Evolutionary conservation across 2,113 vertebrate species (phyloP).

Genomic region (Malurus elegans): DNA sequence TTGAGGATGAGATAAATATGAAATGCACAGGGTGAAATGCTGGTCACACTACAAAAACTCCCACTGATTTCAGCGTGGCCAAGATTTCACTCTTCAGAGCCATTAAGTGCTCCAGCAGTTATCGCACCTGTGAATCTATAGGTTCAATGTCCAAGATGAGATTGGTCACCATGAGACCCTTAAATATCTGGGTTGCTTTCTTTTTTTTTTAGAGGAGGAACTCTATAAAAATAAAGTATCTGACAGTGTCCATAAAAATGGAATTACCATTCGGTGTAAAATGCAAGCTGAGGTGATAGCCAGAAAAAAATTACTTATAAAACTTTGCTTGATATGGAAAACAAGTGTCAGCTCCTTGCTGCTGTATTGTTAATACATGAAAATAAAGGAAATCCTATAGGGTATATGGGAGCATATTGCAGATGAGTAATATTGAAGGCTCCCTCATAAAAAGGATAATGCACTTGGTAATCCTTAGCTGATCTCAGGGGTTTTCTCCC

Average conservation of each 20-base stretch:
- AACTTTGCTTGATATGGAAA: not conserved
- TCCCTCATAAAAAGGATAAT: slow-evolving; percentile 18
- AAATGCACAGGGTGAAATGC: not conserved
- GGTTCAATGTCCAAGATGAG: not conserved
- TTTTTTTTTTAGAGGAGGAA: not conserved
- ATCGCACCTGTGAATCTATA: not conserved
- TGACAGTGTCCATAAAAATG: slow-evolving; percentile 20
- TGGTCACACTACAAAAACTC: not conserved
- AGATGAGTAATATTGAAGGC: slow-evolving; percentile 46
- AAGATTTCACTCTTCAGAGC: not conserved
- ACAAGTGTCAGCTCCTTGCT: not conserved
- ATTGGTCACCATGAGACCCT: not conserved
- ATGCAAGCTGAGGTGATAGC: slow-evolving; percentile 2
- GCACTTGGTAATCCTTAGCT: not conserved
- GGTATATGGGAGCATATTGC: not conserved
- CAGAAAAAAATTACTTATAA: slow-evolving; percentile 12
- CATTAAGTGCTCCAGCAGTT: not conserved
- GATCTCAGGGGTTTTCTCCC: not conserved
- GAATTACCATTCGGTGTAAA: slow-evolving; percentile 20
- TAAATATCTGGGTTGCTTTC: not conserved
- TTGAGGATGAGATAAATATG: not conserved
- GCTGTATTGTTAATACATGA: not conserved
- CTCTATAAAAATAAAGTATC: not conserved
- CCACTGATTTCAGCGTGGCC: not conserved
- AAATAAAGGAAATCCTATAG: not conserved